These are phyloP conservation scores for Oxygymnocypris stewartii DNA, from an alignment of 2,113 vertebrate genomes.

Conservation along the genomic window DNA sequence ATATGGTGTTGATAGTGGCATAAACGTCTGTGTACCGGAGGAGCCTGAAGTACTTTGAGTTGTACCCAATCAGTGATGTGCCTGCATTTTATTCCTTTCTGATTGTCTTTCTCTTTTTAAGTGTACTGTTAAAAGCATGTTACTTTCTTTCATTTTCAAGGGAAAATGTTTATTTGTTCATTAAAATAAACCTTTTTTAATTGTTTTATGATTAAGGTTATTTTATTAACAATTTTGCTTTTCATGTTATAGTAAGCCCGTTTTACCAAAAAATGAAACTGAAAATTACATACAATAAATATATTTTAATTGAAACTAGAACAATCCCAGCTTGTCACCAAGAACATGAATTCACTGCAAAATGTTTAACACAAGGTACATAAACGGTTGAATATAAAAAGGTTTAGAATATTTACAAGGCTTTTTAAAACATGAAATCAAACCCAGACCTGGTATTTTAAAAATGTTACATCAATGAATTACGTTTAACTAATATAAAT, in stretches of 20 bases:
- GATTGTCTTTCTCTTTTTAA: conserved; percentile 28
- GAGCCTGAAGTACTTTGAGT: neutral
- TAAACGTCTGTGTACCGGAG: neutral
- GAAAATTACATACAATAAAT: neutral
- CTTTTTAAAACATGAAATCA: neutral
- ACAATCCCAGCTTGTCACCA: conserved; percentile 33
- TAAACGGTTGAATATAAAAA: conserved; percentile 7
- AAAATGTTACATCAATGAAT: neutral
- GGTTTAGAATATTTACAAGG: conserved; percentile 1
- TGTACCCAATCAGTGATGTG: conserved; percentile 22
- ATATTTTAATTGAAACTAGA: conserved; percentile 28
- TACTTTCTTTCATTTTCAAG: conserved; percentile 29
- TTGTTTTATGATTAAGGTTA: neutral
- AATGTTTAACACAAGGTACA: conserved; percentile 9
- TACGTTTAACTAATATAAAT: neutral
- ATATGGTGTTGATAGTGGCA: neutral
- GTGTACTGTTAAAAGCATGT: conserved; percentile 20
- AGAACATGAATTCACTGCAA: conserved; percentile 22
- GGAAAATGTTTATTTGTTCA: conserved; percentile 31
- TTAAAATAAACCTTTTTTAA: conserved; percentile 48
- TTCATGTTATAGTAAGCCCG: neutral
- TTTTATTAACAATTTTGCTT: neutral
- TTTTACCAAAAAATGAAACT: neutral
- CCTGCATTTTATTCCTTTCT: conserved; percentile 30
- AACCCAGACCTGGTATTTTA: neutral